Base-by-base conservation (phyloP, 2,113 vertebrate species). In the Gorsachius goisagi region DNA sequence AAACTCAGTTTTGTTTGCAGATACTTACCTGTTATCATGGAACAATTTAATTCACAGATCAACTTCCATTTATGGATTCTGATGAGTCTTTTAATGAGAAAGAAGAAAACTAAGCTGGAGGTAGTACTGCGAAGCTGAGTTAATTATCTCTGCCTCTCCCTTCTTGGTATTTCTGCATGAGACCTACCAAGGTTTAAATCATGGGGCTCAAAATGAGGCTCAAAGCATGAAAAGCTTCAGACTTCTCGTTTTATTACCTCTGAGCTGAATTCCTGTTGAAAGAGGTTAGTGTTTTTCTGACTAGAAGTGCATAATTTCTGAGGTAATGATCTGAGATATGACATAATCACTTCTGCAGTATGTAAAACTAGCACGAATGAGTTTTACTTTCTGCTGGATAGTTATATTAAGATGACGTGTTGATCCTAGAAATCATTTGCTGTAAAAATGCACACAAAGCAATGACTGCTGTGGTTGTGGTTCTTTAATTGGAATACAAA, bases 141-240 rank as follows among this genome's bases (percentile, higher is more conserved):
- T 79, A 30, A 47, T 64, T 75, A n/a, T 32, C 26, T 85, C 49
- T 77, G 9, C 44, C 33, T 74, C 7, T 73, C 20, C 10, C 24
- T 77, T 91, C 32, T 56, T 18, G 9, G n/a, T 76, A 73, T 88
- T 90, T 83, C 55, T 85, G 3, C 16, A 21, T 58, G 55, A 90
- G 45, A 74, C 17, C 9, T 67, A 53, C 7, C 18, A 41, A 59
- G 5, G 8, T 63, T 73, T 86, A 30, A 88, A 62, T 74, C 37
- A 26, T 37, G 10, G 21, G 11, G 18, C 52, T 77, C 2, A 5
- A 35, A 56, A 60, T 0, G 0, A 63, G 24, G 30, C 17, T 45
- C 30, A 75, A 78, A 60, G 15, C 11, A 9, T 49, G 22, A 62
- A 93, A 92, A 85, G 58, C 47, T 85, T 78, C 49, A 49, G 1